Evolutionary conservation across 2,888 invertebrate genomes (phyloP), one percentile per base, ranked within the genome.

Genomic region (Eudemis profundana): DNA sequence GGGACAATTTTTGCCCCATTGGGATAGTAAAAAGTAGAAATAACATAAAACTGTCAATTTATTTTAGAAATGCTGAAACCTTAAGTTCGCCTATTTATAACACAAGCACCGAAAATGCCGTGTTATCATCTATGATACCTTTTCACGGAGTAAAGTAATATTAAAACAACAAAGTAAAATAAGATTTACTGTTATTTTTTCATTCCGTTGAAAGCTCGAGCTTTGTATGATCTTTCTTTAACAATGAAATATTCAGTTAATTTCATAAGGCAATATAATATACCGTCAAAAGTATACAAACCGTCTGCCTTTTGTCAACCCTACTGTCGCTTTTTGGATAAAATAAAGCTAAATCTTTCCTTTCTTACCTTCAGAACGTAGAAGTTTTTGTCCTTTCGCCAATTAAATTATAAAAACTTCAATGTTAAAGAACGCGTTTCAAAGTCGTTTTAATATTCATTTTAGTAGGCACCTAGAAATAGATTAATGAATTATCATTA

Each of bases 171-270:
- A 36, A 53, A 53, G 33, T 54, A 36, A 47, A 54, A 54, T 46
- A 62, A 59, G 54, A 56, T 62, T 49, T 29, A 40, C 51, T 33
- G 21, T 51, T 61, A 61, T 53, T 40, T 68, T 69, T 72, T 69
- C 68, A 70, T 71, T 72, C 66, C 63, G 66, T 60, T 63, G 68
- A 72, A 72, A 72, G 70, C 72, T 66, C 53, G 59, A 62, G 69
- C 66, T 71, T 73, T 68, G 65, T 71, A 59, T 68, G 65, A 69
- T 68, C 64, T 69, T 54, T 63, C 69, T 61, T 68, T 70, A 68
- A 66, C 69, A 69, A 69, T 68, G 53, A 61, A 66, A 67, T 61
- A 63, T 63, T 49, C 33, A 50, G 42, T 49, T 42, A 54, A 63
- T 63, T 29, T 56, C 17, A 56, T 56, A 17, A 42, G 27, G 42